A percentile compares a stretch with the other conserved stretches of the same genome.
Evolutionary conservation across 2,797 vertebrate genomes (phyloP).

Genomic region (Dromococcyx pavoninus): DNA sequence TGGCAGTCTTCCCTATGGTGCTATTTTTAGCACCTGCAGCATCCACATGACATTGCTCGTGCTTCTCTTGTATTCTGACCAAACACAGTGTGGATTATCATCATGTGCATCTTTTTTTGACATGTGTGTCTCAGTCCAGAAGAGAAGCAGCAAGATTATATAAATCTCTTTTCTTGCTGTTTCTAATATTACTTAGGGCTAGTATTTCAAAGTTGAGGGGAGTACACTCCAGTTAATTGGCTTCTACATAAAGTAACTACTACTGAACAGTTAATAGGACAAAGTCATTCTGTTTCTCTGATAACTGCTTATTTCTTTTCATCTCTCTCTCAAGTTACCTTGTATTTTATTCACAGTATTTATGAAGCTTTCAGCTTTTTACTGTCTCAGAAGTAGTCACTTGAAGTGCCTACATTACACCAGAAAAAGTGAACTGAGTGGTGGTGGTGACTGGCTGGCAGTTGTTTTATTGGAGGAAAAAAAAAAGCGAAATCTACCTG

Average conservation of each 20-base stretch:
- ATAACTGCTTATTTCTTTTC: not conserved
- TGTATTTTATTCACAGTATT: not conserved
- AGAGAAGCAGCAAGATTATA: not conserved
- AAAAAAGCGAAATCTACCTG: not conserved
- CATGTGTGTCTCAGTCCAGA: not conserved
- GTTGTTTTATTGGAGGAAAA: not conserved
- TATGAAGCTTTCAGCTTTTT: not conserved
- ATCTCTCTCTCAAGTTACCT: not conserved
- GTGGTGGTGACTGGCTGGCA: not conserved
- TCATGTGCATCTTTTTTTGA: not conserved
- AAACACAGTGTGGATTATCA: not conserved
- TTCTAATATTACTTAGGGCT: not conserved
- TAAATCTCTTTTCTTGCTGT: not conserved
- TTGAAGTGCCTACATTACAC: not conserved
- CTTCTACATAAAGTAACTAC: not conserved
- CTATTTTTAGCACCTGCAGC: not conserved
- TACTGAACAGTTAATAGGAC: not conserved
- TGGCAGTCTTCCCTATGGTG: not conserved
- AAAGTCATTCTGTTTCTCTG: not conserved
- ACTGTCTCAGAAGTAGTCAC: not conserved
- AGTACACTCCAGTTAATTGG: not conserved
- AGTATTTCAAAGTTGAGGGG: not conserved
- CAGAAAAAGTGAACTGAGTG: not conserved
- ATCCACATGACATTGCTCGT: not conserved
- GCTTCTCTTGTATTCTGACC: not conserved